A percentile compares a stretch with the other conserved stretches of the same genome.
phyloP scores from a whole-genome alignment of 2,888 invertebrate genomes.

The Urechis unicinctus region DNA sequence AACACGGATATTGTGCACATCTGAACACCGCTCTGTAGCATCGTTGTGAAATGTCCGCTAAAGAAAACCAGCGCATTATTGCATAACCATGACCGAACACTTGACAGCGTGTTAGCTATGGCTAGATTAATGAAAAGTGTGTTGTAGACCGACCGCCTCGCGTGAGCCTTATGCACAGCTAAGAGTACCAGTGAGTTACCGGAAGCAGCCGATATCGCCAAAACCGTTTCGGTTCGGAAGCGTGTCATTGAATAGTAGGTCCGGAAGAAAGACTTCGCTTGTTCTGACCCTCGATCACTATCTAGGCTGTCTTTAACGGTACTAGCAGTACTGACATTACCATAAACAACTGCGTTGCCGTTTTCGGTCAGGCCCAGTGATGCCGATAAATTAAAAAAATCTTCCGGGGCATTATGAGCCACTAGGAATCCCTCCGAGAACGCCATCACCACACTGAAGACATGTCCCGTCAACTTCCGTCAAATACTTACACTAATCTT shows the following conservation, averaged over 20 bases:
- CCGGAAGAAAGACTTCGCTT: constrained; percentile 6
- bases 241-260: constrained; percentile 10
- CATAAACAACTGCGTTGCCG: too few species aligned
- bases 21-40: neutral
- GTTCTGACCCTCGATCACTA: too few species aligned
- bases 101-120: constrained; percentile 15
- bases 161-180: neutral
- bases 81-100: constrained; percentile 12
- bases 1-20: constrained; percentile 13
- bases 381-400: too few species aligned
- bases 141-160: constrained; percentile 15
- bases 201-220: constrained; percentile 1
- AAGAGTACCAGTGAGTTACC: constrained; percentile 12
- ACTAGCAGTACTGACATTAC: too few species aligned
- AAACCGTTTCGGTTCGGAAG: constrained; percentile 6
- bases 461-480: too few species aligned
- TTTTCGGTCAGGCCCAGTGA: too few species aligned
- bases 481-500: too few species aligned
- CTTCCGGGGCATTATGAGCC: too few species aligned
- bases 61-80: constrained; percentile 18
- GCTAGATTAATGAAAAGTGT: constrained; percentile 19
- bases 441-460: too few species aligned
- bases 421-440: too few species aligned
- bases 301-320: too few species aligned
- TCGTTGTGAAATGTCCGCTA: neutral